These are phyloP conservation scores for Steinernema feltiae DNA, from an alignment of 1,140 invertebrate species.

Conservation along the genomic window DNA sequence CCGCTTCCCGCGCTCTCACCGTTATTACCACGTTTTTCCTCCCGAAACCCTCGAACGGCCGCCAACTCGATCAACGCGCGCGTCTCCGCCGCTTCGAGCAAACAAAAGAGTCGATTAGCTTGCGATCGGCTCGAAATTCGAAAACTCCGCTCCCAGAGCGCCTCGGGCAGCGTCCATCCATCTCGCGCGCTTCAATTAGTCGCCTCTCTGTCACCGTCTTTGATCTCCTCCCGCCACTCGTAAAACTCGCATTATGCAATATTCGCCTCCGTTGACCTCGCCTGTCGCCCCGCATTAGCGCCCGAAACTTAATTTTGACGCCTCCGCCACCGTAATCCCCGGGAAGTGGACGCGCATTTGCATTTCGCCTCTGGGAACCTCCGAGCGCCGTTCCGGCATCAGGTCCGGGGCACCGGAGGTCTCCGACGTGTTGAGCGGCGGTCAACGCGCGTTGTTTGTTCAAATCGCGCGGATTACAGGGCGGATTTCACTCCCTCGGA, in stretches of 20 bases:
- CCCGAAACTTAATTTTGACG: neutral
- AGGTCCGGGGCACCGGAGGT: neutral
- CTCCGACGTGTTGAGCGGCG: neutral
- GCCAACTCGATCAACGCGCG: no score
- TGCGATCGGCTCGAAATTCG: no score
- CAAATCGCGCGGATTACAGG: neutral
- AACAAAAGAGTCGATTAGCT: neutral
- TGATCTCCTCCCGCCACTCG: neutral
- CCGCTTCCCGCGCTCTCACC: no score
- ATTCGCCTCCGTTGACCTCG: neutral
- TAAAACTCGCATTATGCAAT: neutral
- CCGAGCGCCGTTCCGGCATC: no score
- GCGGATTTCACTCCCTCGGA: neutral
- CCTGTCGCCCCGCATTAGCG: neutral
- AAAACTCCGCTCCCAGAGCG: neutral
- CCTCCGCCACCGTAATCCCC: neutral
- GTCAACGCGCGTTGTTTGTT: no score
- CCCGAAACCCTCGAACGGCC: no score
- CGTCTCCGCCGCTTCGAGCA: no score
- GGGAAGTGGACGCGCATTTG: neutral
- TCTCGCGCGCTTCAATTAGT: neutral
- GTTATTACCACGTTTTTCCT: no score
- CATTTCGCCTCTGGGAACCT: neutral
- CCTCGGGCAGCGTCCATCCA: neutral
- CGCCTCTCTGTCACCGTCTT: neutral